These are phyloP conservation scores for Apostichopus parvimensis DNA, from an alignment of 35 echinoderm and acorn worm genomes.

Conservation along the genomic window DNA sequence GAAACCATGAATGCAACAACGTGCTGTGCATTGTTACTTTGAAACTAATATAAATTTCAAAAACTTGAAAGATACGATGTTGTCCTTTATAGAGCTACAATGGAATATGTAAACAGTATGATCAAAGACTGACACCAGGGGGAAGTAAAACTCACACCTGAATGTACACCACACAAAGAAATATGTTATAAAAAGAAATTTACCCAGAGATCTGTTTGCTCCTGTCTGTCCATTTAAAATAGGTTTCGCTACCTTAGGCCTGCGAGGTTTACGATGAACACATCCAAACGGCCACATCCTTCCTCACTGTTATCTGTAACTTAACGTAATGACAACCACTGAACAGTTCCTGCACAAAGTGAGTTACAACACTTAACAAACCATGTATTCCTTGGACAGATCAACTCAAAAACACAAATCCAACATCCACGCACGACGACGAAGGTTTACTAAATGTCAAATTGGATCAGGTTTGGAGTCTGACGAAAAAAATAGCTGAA, in stretches of 20 bases:
- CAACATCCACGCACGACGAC: neutral
- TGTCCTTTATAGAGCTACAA: too few species aligned
- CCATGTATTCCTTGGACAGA: neutral
- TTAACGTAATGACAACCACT: neutral
- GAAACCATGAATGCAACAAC: too few species aligned
- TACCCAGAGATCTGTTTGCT: neutral
- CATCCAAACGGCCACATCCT: slow-evolving; percentile 45
- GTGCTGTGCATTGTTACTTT: too few species aligned
- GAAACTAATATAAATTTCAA: too few species aligned
- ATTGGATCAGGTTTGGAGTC: slow-evolving; percentile 12
- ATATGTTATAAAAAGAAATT: neutral
- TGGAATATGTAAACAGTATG: too few species aligned
- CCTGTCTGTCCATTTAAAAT: slow-evolving; percentile 13
- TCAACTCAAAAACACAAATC: neutral
- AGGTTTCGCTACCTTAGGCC: slow-evolving; percentile 21
- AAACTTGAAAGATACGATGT: too few species aligned
- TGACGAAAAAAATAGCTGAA: slow-evolving; percentile 19
- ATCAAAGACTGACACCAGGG: too few species aligned
- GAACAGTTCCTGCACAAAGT: neutral
- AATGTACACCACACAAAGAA: too few species aligned
- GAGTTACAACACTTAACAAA: neutral
- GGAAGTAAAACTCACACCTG: too few species aligned
- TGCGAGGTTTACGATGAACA: slow-evolving; percentile 38
- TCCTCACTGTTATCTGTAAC: neutral
- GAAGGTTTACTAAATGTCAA: neutral